Percentiles rank a stretch among this genome's conserved stretches.
Conservation (phyloP, 2,888 invertebrate species). For the Drosophila flavopinicola region DNA sequence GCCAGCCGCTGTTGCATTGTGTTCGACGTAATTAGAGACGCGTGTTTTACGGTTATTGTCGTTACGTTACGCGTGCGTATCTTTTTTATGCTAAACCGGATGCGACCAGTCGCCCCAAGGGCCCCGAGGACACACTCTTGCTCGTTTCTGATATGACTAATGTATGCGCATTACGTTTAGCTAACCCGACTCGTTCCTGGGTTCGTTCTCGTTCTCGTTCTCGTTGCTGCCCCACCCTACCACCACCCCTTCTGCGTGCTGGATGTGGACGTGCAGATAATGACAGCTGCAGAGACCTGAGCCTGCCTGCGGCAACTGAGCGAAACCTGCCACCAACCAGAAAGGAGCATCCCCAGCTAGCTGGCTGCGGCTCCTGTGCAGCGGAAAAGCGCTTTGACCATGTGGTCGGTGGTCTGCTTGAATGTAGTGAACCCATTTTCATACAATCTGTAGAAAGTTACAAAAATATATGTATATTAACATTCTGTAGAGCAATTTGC, state of each 20-base stretch:
- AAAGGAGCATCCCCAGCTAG: conserved; percentile 15
- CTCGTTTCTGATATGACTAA: conserved; percentile 70
- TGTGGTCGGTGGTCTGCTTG: conserved; percentile 21
- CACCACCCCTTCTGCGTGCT: neutral
- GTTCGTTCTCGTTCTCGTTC: too few species aligned
- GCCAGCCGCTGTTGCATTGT: conserved; percentile 45
- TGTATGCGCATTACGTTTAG: conserved; percentile 67
- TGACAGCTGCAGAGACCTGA: conserved; percentile 48
- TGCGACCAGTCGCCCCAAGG: conserved; percentile 31
- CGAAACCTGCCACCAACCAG: conserved; percentile 36
- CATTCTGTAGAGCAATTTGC: conserved; percentile 33
- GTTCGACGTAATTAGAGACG: conserved; percentile 63
- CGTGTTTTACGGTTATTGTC: conserved; percentile 64
- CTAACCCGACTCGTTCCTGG: conserved; percentile 29
- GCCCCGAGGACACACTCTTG: conserved; percentile 52
- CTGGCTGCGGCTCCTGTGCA: conserved; percentile 7
- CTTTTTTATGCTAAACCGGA: conserved; percentile 58
- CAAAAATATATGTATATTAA: conserved; percentile 13
- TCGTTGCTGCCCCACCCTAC: neutral
- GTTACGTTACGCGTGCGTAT: conserved; percentile 64
- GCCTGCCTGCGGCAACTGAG: conserved; percentile 50
- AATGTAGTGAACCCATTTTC: conserved; percentile 23
- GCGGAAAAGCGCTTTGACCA: conserved; percentile 45
- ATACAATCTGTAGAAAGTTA: conserved; percentile 22
- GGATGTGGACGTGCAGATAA: conserved; percentile 56